Percentiles rank a stretch among this genome's conserved stretches.
These are phyloP conservation scores for Philopedon plagiatum DNA, from an alignment of 2,888 invertebrate genomes.

Conservation along the genomic window DNA sequence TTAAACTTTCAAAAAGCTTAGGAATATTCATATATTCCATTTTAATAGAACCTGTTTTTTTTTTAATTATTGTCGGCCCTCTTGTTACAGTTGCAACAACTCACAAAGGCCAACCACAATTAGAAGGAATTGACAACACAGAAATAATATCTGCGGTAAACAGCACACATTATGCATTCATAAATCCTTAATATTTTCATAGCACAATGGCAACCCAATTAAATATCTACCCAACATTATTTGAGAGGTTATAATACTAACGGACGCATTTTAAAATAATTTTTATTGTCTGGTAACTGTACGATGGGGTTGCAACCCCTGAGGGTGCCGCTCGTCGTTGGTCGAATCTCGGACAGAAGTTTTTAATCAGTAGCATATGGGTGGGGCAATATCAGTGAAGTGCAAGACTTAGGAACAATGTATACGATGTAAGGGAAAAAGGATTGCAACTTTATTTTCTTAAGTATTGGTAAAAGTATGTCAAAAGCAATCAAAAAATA, in stretches of 20 bases:
- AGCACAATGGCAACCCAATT: conserved; percentile 63
- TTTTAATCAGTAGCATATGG: conserved; percentile 37
- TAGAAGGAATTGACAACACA: conserved; percentile 4
- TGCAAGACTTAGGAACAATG: neutral
- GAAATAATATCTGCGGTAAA: conserved; percentile 49
- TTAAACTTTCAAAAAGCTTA: too few species aligned
- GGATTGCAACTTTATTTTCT: too few species aligned
- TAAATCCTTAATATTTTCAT: conserved; percentile 59
- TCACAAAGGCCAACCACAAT: too few species aligned
- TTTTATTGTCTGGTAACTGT: conserved; percentile 52
- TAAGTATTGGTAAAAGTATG: too few species aligned
- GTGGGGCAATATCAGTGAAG: conserved; percentile 24
- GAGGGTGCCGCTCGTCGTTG: conserved; percentile 52
- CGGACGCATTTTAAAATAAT: conserved; percentile 64
- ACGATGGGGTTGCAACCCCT: conserved; percentile 54
- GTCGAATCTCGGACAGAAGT: conserved; percentile 30
- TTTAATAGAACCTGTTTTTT: too few species aligned
- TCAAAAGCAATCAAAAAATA: too few species aligned
- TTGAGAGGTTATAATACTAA: conserved; percentile 62
- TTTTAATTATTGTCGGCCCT: too few species aligned
- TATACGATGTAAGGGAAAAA: too few species aligned
- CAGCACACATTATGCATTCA: conserved; percentile 47
- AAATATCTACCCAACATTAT: conserved; percentile 62
- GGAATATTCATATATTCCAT: too few species aligned
- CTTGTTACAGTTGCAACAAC: too few species aligned